These are phyloP conservation scores for Halcyon leucocephala DNA, from an alignment of 2,797 vertebrate genomes.

Conservation along the genomic window DNA sequence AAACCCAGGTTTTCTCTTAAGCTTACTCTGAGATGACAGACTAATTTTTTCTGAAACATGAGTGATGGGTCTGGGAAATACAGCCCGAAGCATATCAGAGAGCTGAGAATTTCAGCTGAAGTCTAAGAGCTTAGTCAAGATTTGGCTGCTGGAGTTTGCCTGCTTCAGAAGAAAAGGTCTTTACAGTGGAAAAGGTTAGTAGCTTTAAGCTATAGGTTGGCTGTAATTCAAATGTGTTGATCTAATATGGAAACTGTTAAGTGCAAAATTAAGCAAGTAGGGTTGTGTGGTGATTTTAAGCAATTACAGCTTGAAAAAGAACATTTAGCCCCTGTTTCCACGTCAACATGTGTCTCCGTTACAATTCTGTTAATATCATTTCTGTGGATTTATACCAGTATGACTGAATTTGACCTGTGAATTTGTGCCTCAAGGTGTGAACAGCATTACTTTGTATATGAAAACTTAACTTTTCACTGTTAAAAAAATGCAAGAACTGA, in stretches of 20 bases:
- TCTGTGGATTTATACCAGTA: neutral
- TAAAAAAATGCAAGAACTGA: neutral
- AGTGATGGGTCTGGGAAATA: neutral
- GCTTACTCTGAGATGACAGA: neutral
- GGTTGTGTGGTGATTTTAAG: neutral
- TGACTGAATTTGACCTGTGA: neutral
- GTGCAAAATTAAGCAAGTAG: neutral
- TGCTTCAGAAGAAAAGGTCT: neutral
- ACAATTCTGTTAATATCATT: neutral
- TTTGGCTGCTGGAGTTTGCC: neutral
- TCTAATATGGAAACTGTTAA: neutral
- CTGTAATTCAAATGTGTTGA: neutral
- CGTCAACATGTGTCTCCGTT: neutral
- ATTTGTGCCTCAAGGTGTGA: neutral
- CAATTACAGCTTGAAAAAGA: neutral
- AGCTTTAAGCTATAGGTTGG: neutral
- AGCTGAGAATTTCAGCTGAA: neutral
- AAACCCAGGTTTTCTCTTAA: neutral
- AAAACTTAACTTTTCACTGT: neutral
- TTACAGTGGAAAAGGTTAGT: neutral
- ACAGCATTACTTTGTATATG: neutral
- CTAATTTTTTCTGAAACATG: neutral
- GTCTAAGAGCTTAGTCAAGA: neutral
- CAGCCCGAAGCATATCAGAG: neutral
- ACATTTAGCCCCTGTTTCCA: neutral